Evolutionary conservation across 2,888 invertebrate species (phyloP).

Genomic region (Drosophila infuscata): DNA sequence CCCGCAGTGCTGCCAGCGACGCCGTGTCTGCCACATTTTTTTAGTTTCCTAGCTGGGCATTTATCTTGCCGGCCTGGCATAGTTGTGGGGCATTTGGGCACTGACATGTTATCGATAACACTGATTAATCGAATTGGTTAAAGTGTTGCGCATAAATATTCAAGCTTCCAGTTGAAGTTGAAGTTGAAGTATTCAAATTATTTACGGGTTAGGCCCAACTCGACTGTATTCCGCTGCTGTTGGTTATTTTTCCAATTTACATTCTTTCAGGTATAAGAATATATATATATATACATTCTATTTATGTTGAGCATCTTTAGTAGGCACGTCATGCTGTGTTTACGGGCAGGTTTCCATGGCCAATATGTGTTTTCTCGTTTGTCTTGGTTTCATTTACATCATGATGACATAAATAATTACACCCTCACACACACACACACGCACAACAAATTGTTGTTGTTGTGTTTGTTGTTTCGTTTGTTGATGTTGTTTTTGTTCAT

Average conservation of each 20-base stretch:
- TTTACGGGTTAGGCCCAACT: not conserved
- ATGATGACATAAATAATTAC: constrained; percentile 77
- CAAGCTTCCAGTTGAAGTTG: not conserved
- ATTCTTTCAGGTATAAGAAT: not conserved
- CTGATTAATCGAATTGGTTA: constrained; percentile 44
- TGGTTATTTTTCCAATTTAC: not conserved
- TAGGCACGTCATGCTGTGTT: constrained; percentile 56
- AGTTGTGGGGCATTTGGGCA: constrained; percentile 23
- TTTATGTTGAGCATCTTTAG: constrained; percentile 42
- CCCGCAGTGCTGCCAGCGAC: constrained; percentile 70
- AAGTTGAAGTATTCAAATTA: not conserved
- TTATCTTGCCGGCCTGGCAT: constrained; percentile 30
- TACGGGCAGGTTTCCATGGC: constrained; percentile 52
- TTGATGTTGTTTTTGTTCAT: constrained; percentile 17
- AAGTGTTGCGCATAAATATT: constrained; percentile 6
- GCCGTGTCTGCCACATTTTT: constrained; percentile 52
- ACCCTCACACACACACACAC: constrained; percentile 49
- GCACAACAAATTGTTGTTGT: constrained; percentile 6
- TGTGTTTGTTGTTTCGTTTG: constrained; percentile 3
- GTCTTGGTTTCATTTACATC: constrained; percentile 71
- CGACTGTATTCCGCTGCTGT: not conserved
- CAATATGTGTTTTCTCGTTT: constrained; percentile 11
- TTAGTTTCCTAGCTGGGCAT: constrained; percentile 16
- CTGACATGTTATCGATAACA: constrained; percentile 56
- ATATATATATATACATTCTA: constrained; percentile 38